Evolutionary conservation across 2,888 invertebrate genomes (phyloP).

Genomic region (Apotomis turbidana): DNA sequence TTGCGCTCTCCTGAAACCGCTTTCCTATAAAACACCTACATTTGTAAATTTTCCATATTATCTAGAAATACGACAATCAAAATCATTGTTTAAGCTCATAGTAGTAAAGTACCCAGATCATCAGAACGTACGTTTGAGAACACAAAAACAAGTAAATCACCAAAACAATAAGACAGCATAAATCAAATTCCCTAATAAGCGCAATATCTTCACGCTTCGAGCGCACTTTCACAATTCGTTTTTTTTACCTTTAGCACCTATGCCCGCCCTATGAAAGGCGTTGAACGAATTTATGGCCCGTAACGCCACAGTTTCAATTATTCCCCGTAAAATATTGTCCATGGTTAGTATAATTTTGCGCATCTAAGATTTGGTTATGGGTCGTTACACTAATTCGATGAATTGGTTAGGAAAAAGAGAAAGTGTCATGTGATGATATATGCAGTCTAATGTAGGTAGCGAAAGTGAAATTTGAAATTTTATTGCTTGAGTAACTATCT

Average conservation of each 20-base stretch:
- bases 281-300: constrained; percentile 73
- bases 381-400: constrained; percentile 59
- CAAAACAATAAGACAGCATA: constrained; percentile 55
- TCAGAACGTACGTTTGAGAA: not conserved
- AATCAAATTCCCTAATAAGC: constrained; percentile 55
- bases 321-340: constrained; percentile 56
- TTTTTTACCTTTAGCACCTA: constrained; percentile 55
- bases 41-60: too few species aligned
- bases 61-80: not conserved
- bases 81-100: not conserved
- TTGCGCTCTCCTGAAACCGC: too few species aligned
- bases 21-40: too few species aligned
- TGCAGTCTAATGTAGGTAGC: constrained; percentile 7
- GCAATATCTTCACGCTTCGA: constrained; percentile 56
- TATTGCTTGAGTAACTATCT: not conserved
- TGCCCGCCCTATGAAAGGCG: constrained; percentile 60
- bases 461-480: not conserved
- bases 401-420: constrained; percentile 36
- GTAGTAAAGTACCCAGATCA: not conserved
- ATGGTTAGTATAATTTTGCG: constrained; percentile 59
- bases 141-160: constrained; percentile 1
- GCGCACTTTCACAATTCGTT: constrained; percentile 60
- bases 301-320: constrained; percentile 69
- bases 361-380: constrained; percentile 64
- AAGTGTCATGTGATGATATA: constrained; percentile 35